These are phyloP conservation scores for Sphaerodactylus townsendi DNA, from an alignment of 2,113 vertebrate genomes.

Conservation along the genomic window DNA sequence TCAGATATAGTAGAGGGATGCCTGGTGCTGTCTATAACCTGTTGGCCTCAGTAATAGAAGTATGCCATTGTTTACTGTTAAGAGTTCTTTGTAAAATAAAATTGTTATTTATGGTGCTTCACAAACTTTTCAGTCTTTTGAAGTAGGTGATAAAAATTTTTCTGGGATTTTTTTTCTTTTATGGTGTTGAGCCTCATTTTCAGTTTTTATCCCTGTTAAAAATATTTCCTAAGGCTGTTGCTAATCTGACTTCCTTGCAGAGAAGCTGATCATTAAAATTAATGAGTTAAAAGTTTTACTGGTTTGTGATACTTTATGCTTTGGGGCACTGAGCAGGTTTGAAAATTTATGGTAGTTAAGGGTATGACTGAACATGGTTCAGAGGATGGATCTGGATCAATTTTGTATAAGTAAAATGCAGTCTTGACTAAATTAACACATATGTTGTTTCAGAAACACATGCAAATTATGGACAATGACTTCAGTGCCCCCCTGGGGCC, in stretches of 20 bases:
- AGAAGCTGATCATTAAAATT: neutral
- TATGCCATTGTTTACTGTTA: neutral
- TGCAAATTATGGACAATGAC: constrained; percentile 79
- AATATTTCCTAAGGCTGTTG: neutral
- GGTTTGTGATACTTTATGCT: neutral
- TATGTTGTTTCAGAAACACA: constrained; percentile 41
- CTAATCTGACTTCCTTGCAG: neutral
- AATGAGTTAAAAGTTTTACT: neutral
- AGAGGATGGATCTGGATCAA: neutral
- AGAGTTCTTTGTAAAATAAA: neutral
- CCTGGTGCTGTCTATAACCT: too few species aligned
- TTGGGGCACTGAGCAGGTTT: neutral
- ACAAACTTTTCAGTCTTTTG: neutral
- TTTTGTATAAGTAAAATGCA: neutral
- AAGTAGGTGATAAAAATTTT: neutral
- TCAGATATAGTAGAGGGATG: too few species aligned
- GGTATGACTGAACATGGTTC: neutral
- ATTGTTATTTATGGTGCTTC: neutral
- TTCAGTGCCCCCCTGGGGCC: constrained; percentile 73
- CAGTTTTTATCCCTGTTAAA: neutral
- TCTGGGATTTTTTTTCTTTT: neutral
- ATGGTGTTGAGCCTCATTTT: neutral
- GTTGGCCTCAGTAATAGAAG: neutral
- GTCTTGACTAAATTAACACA: neutral
- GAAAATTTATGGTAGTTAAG: neutral